Conservation (phyloP, 2,113 vertebrate species). For the Rhynchopsitta pachyrhyncha region DNA sequence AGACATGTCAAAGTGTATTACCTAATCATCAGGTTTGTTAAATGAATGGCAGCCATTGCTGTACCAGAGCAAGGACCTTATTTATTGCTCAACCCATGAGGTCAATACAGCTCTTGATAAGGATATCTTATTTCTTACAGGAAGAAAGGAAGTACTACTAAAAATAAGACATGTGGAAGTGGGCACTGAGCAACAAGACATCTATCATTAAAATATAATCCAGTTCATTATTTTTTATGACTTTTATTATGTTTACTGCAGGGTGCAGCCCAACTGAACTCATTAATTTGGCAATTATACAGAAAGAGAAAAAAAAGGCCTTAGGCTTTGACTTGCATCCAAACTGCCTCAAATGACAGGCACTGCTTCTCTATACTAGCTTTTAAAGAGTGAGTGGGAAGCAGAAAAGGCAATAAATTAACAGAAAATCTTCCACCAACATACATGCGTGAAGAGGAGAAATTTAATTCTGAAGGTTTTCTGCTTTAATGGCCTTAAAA, state of each 20-base stretch:
- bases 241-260: conserved; percentile 69
- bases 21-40: conserved; percentile 30
- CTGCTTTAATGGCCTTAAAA: background rate
- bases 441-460: background rate
- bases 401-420: conserved; percentile 19
- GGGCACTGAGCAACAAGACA: conserved; percentile 36
- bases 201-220: conserved; percentile 38
- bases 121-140: conserved; percentile 5
- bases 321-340: conserved; percentile 64
- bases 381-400: conserved; percentile 37
- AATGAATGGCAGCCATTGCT: conserved; percentile 33
- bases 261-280: conserved; percentile 62
- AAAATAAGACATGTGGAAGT: conserved; percentile 7
- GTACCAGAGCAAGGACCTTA: background rate
- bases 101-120: background rate
- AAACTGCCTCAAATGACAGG: conserved; percentile 56
- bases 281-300: conserved; percentile 72
- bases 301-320: conserved; percentile 47
- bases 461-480: background rate
- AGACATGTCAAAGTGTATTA: conserved; percentile 31
- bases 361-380: conserved; percentile 8
- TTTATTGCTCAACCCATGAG: background rate
- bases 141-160: conserved; percentile 4
- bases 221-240: conserved; percentile 71
- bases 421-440: background rate